Evolutionary conservation across 2,113 vertebrate species (phyloP).

Genomic region (Sturnus vulgaris): DNA sequence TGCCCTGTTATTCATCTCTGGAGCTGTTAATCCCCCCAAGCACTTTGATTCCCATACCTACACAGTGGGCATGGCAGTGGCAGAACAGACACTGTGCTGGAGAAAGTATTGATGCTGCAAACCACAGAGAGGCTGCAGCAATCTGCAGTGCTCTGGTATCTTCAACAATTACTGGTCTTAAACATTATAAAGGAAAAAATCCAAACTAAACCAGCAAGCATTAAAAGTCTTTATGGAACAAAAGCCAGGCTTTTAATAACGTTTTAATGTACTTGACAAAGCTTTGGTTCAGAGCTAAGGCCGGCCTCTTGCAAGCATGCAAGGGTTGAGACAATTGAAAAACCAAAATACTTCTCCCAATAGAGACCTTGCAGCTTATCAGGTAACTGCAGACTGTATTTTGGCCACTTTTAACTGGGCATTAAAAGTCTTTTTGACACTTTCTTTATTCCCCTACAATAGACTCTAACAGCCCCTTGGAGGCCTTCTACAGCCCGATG

Average conservation of each 20-base stretch:
- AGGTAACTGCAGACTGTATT: constrained; percentile 42
- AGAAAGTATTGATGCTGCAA: not conserved
- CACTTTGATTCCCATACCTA: not conserved
- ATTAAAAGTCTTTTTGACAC: constrained; percentile 70
- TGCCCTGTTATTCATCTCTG: not conserved
- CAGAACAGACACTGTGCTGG: not conserved
- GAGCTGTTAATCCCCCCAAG: not conserved
- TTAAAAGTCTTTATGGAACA: constrained; percentile 7
- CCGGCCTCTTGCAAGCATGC: not conserved
- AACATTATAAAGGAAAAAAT: not conserved
- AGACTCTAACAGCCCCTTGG: constrained; percentile 20
- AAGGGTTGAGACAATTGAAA: constrained; percentile 40
- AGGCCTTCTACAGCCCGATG: constrained; percentile 25
- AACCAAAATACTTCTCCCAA: constrained; percentile 53
- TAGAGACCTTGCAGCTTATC: constrained; percentile 56
- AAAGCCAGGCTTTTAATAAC: constrained; percentile 43
- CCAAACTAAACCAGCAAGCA: not conserved
- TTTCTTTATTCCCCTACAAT: constrained; percentile 64
- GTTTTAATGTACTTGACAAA: constrained; percentile 27
- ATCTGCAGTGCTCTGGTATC: not conserved
- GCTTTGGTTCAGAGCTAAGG: constrained; percentile 14
- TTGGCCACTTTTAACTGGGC: constrained; percentile 60
- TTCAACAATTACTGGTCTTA: not conserved
- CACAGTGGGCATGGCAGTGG: not conserved
- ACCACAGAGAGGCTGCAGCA: not conserved